Evolutionary conservation across 2,113 vertebrate genomes (phyloP).

Genomic region (Oryzias curvinotus): DNA sequence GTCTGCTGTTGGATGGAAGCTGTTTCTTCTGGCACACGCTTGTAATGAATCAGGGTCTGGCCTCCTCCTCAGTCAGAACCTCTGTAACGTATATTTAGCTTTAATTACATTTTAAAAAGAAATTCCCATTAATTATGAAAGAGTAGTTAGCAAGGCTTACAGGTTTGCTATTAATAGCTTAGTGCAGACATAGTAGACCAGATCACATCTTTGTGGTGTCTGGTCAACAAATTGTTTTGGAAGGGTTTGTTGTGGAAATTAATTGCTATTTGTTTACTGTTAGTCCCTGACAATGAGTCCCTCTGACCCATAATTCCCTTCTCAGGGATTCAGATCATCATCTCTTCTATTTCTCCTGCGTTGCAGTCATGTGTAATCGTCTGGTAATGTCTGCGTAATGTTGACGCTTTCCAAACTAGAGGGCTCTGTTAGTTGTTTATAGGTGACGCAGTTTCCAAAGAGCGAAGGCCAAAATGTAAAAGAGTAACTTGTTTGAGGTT

Average conservation of each 20-base stretch:
- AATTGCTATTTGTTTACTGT: conserved; percentile 35
- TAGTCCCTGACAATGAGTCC: conserved; percentile 22
- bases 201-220: background rate
- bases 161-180: background rate
- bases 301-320: conserved; percentile 41
- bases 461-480: conserved; percentile 46
- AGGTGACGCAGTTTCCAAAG: conserved; percentile 24
- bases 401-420: conserved; percentile 54
- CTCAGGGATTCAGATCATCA: conserved; percentile 22
- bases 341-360: conserved; percentile 26
- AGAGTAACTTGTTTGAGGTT: conserved; percentile 38
- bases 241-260: conserved; percentile 14
- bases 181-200: background rate
- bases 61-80: too few relatives aligned
- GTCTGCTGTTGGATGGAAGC: too few relatives aligned
- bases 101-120: conserved; percentile 1
- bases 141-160: background rate
- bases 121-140: background rate
- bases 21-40: too few relatives aligned
- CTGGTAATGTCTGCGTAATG: conserved; percentile 53
- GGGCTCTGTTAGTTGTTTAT: conserved; percentile 38
- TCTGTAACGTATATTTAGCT: too few relatives aligned
- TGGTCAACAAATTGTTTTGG: conserved; percentile 8
- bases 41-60: too few relatives aligned
- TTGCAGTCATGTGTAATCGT: conserved; percentile 59